Base-by-base conservation (phyloP, 2,113 vertebrate species). In the Empidonax alnorum region DNA sequence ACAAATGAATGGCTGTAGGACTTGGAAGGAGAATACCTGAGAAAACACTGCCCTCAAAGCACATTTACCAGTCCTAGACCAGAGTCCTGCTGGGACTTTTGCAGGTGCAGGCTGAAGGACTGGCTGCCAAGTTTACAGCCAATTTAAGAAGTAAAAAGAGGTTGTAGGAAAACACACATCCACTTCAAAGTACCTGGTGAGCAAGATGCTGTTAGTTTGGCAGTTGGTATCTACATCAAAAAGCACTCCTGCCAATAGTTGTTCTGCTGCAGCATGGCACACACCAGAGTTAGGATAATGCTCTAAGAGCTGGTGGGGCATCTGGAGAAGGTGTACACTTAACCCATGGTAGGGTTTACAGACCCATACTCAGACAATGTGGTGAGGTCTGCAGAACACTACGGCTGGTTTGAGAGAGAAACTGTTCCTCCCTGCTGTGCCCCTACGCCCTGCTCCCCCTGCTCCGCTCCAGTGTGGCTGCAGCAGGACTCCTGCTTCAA, bases 361-460 rank as follows among this genome's bases (percentile, higher is more conserved):
- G 75, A 85, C 2, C 17, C 14, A 37, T 0, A 0, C 31, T 47
- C 12, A 13, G 24, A 9, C 62, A 8, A 3, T 52, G 74, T 87
- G 77, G 53, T 22, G 15, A 15, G 9, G 9, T 55, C 62, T 72
- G 42, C 85, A 77, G 47, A 42, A 50, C 4, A 1, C 46, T 11
- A 3, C 1, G 2, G 46, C 46, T 3, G 20, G 16, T 39, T 72
- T 41, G 18, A 14, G 21, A 24, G n/a, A 15, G 4, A 3, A 73
- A 67, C 3, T 33, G 10, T n/a, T 62, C 23, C 28, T 49, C 24
- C 7, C 52, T 41, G n/a, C 35, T 78, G 59, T 22, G 21, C 7
- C 10, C 13, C 24, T 4, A 5, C 31, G 35, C 8, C 2, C 35
- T 1, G 4, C 31, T 14, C 8, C 1, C 8, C 2, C 35, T 1